A percentile compares a stretch with the other conserved stretches of the same genome.
Evolutionary conservation across 2,113 vertebrate genomes (phyloP).

Genomic region (Podarcis cretensis): DNA sequence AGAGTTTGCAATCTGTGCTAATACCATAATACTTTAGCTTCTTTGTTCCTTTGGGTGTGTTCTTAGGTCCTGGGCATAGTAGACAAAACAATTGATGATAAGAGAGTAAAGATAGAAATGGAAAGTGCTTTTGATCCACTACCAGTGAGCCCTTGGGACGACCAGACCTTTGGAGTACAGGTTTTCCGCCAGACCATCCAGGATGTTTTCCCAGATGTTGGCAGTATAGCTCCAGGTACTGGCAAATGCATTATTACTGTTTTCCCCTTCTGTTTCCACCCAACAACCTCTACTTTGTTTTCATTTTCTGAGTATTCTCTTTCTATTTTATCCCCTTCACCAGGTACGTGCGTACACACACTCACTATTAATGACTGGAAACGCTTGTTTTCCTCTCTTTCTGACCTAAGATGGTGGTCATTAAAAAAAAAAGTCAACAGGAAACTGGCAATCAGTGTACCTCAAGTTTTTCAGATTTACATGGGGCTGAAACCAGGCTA

Average conservation of each 20-base stretch:
- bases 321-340: slow-evolving; percentile 45
- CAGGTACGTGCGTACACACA: slow-evolving; percentile 32
- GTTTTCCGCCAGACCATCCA: slow-evolving; percentile 86
- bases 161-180: slow-evolving; percentile 86
- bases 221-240: slow-evolving; percentile 86
- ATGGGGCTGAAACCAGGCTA: slow-evolving; percentile 33
- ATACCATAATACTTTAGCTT: not conserved
- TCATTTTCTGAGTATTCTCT: not conserved
- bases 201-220: slow-evolving; percentile 86
- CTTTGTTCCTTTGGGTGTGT: slow-evolving; percentile 1
- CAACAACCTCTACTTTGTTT: slow-evolving; percentile 34
- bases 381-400: slow-evolving; percentile 71
- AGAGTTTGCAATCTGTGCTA: not conserved
- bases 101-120: slow-evolving; percentile 85
- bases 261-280: slow-evolving; percentile 60
- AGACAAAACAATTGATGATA: slow-evolving; percentile 80
- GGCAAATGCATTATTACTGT: slow-evolving; percentile 41
- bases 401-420: slow-evolving; percentile 35
- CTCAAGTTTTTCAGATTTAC: slow-evolving; percentile 58
- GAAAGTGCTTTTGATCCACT: slow-evolving; percentile 83
- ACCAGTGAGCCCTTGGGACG: slow-evolving; percentile 85
- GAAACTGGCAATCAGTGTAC: slow-evolving; percentile 75
- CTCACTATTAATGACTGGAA: slow-evolving; percentile 75
- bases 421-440: slow-evolving; percentile 69
- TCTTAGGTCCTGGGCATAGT: slow-evolving; percentile 84